Evolutionary conservation across 1,140 invertebrate genomes (phyloP), one percentile per base, ranked within the genome.

Genomic region (Anadara kagoshimensis): DNA sequence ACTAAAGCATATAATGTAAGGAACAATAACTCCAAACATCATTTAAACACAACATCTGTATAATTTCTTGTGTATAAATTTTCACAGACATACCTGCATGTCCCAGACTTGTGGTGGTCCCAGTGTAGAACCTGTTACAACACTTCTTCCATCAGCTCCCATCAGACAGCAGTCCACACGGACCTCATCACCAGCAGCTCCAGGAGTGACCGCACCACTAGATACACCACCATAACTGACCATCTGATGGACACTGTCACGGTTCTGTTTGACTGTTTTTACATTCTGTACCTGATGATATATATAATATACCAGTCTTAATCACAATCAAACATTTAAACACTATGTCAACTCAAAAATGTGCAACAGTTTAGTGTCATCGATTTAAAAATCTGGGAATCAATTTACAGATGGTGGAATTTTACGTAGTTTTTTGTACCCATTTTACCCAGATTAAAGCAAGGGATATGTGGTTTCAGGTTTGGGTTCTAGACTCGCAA

Each of bases 51-150:
- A 36, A 36, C 7, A 36, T 36, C 29, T 36, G 2, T 36, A 36
- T 36, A 36, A 36, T 36, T 36, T 36, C 7, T 3, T 36, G 2
- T 36, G 29, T 36, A 36, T 2, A 36, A 36, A 3, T 36, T 36
- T 3, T 36, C 2, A 36, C 29, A 36, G 7, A 36, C 75, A 63
- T 75, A 89, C 88, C 79, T 81, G 82, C 85, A 88, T 89, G 61
- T 89, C 85, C 89, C 89, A 90, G 49, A 89, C 83, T 85, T 90
- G 89, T 43, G 89, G 88, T 63, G 89, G 86, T 62, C 88, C 87
- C 18, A 83, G 67, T 56, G 84, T 85, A 43, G 87, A 88, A 12
- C 88, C 88, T 5, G 89, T 90, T 29, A 89, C 81, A 0, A 89
- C 89, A 73, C 83, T 87, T 12, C 75, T 59, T 10, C 87, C 84